Conservation (phyloP, 2,113 vertebrate species). For the Vidua chalybeata region DNA sequence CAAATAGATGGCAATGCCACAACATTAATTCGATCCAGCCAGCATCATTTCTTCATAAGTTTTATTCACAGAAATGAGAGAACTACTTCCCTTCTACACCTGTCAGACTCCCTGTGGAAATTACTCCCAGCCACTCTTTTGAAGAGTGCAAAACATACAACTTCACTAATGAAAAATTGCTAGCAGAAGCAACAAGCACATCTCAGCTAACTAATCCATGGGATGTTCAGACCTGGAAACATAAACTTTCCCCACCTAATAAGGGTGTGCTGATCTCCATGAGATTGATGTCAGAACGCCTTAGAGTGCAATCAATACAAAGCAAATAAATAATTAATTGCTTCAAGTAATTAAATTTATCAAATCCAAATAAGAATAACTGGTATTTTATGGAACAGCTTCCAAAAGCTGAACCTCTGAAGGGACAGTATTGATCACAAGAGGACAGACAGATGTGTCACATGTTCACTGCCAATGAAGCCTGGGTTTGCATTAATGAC, state of each 20-base stretch:
- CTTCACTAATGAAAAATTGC: constrained; percentile 17
- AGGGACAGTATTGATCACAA: constrained; percentile 64
- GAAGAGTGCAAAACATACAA: neutral
- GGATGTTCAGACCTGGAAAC: constrained; percentile 33
- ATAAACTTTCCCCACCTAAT: constrained; percentile 57
- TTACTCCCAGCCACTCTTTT: neutral
- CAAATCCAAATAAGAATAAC: constrained; percentile 73
- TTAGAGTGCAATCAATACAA: constrained; percentile 60
- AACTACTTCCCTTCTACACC: neutral
- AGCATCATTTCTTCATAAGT: constrained; percentile 20
- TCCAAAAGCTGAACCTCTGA: constrained; percentile 49
- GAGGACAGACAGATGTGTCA: constrained; percentile 66
- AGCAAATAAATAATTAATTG: constrained; percentile 76
- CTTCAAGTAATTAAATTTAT: constrained; percentile 72
- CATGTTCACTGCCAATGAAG: constrained; percentile 16
- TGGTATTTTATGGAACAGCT: constrained; percentile 64
- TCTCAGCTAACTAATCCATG: constrained; percentile 42
- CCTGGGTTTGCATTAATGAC: constrained; percentile 66
- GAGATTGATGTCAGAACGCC: constrained; percentile 51
- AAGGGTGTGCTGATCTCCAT: constrained; percentile 47
- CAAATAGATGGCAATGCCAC: neutral
- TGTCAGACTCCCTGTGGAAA: constrained; percentile 12
- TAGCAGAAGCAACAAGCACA: constrained; percentile 51
- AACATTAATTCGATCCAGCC: neutral
- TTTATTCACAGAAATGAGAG: constrained; percentile 10